Evolutionary conservation across 2,888 invertebrate genomes (phyloP).

Genomic region (Clusia tigrina): DNA sequence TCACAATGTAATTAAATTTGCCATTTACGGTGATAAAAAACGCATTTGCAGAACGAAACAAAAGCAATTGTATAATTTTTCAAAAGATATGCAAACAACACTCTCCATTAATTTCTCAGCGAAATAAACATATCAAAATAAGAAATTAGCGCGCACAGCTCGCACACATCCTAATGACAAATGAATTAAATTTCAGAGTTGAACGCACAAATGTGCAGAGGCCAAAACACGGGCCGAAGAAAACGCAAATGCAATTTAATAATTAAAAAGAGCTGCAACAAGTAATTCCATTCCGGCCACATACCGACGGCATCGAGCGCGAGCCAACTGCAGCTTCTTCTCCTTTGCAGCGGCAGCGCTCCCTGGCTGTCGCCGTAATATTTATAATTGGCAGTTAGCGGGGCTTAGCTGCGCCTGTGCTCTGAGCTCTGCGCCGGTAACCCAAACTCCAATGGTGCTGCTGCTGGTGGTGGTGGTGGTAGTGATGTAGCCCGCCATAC

Average conservation of each 20-base stretch:
- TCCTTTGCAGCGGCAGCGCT: background rate
- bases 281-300: background rate
- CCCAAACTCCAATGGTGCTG: no score
- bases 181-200: slow-evolving; percentile 47
- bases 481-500: no score
- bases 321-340: background rate
- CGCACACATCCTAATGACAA: slow-evolving; percentile 28
- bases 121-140: slow-evolving; percentile 35
- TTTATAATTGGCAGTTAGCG: slow-evolving; percentile 34
- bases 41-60: slow-evolving; percentile 11
- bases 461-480: no score
- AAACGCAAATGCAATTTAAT: slow-evolving; percentile 57
- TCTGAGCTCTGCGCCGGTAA: background rate
- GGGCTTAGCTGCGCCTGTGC: background rate
- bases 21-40: background rate
- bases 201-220: slow-evolving; percentile 25
- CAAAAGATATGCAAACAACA: background rate
- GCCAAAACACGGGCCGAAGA: background rate
- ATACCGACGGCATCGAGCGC: background rate
- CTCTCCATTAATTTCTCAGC: background rate
- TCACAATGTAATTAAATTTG: background rate
- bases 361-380: slow-evolving; percentile 7
- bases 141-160: slow-evolving; percentile 15
- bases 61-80: slow-evolving; percentile 7
- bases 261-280: slow-evolving; percentile 36